phyloP scores from a whole-genome alignment of 1,140 invertebrate genomes.

The Eurytemora carolleeae region DNA sequence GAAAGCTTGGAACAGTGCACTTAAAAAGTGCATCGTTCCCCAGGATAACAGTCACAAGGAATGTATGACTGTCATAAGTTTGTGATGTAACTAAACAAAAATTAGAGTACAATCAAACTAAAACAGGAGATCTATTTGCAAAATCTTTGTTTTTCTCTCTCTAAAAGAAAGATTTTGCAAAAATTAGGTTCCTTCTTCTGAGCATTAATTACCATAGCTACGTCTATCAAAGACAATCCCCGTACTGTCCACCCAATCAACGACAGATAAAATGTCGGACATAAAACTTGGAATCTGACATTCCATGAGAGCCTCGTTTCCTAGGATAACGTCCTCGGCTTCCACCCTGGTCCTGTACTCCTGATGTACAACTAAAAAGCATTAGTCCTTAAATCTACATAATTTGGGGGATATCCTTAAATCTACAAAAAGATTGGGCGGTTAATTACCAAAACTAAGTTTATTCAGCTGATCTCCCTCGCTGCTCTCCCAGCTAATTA shows the following conservation, averaged over 20 bases:
- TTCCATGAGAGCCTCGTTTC: slow-evolving; percentile 27
- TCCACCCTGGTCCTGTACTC: slow-evolving; percentile 24
- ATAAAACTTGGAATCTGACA: slow-evolving; percentile 25
- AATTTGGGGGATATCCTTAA: too few relatives aligned
- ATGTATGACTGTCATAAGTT: slow-evolving; percentile 24
- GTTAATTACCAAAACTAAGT: too few relatives aligned
- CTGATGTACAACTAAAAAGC: slow-evolving; percentile 26
- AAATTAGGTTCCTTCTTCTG: not conserved
- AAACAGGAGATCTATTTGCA: too few relatives aligned
- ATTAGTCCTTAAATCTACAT: too few relatives aligned
- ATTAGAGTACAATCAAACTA: too few relatives aligned
- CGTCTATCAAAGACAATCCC: not conserved
- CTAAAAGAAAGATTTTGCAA: too few relatives aligned
- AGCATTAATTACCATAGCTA: not conserved
- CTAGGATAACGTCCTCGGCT: slow-evolving; percentile 28
- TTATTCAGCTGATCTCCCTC: too few relatives aligned
- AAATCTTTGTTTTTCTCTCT: too few relatives aligned
- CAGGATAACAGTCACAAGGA: slow-evolving; percentile 63
- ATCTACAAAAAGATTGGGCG: too few relatives aligned
- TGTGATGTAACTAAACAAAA: not conserved
- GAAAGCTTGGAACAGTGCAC: slow-evolving; percentile 66
- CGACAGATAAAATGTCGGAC: slow-evolving; percentile 19
- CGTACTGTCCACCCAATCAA: not conserved
- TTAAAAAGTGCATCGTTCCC: slow-evolving; percentile 68
- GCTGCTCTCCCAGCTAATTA: too few relatives aligned